phyloP scores from a whole-genome alignment of 2,888 invertebrate species.

The Taphrorychus bicolor region DNA sequence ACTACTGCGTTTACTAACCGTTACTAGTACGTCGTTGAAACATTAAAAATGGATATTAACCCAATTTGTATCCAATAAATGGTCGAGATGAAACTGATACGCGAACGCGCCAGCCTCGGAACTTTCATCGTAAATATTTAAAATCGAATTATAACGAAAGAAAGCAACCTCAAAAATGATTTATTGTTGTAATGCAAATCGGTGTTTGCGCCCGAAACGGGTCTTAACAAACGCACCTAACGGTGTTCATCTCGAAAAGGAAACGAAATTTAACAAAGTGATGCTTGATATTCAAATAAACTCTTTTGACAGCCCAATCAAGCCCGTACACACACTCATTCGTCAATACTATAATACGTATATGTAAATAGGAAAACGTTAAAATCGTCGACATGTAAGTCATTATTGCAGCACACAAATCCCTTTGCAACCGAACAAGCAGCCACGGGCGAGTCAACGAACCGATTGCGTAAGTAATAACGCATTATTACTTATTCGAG shows the following conservation, averaged over 20 bases:
- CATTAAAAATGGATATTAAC: constrained; percentile 20
- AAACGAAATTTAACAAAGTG: constrained; percentile 24
- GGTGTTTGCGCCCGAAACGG: constrained; percentile 1
- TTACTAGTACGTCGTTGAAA: neutral
- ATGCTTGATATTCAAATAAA: constrained; percentile 32
- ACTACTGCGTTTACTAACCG: neutral
- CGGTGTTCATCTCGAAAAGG: constrained; percentile 21
- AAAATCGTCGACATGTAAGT: neutral
- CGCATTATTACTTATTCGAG: neutral
- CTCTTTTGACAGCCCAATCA: constrained; percentile 16
- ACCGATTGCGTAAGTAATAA: constrained; percentile 17
- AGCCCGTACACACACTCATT: neutral
- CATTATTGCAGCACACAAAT: neutral
- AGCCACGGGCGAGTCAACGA: constrained; percentile 16
- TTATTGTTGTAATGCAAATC: constrained; percentile 31
- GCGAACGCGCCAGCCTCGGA: neutral
- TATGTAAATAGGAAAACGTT: neutral
- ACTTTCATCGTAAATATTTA: constrained; percentile 28
- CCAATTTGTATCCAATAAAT: constrained; percentile 16
- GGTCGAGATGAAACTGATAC: constrained; percentile 16
- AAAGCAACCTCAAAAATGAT: constrained; percentile 30
- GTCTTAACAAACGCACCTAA: constrained; percentile 13
- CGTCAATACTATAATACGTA: neutral
- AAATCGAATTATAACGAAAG: constrained; percentile 25
- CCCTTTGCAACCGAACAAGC: neutral